Evolutionary conservation across 2,888 invertebrate genomes (phyloP).

Genomic region (Heteromyza rotundicornis): DNA sequence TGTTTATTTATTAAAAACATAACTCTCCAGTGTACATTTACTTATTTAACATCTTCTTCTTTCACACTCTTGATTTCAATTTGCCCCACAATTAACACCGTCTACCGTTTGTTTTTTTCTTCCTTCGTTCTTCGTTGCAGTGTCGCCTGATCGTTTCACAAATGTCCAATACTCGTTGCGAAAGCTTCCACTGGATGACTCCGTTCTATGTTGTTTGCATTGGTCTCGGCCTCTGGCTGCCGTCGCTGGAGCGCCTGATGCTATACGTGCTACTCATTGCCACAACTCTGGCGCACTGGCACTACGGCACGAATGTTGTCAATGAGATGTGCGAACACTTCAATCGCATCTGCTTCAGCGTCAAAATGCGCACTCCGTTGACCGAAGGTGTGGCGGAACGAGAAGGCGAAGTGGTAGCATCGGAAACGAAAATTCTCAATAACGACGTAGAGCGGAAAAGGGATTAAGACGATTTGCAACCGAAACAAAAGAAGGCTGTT

Average conservation of each 20-base stretch:
- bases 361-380: slow-evolving; percentile 38
- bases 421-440: neutral
- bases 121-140: slow-evolving; percentile 73
- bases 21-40: too few species aligned
- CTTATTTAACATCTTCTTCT: neutral
- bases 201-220: slow-evolving; percentile 54
- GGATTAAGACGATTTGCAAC: neutral
- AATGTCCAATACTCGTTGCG: slow-evolving; percentile 94
- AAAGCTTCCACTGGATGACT: slow-evolving; percentile 68
- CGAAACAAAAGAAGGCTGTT: too few species aligned
- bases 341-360: slow-evolving; percentile 82
- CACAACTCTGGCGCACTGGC: slow-evolving; percentile 81
- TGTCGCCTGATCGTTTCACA: slow-evolving; percentile 96
- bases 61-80: neutral
- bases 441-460: neutral
- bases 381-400: slow-evolving; percentile 16
- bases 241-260: slow-evolving; percentile 70
- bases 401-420: neutral
- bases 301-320: slow-evolving; percentile 94
- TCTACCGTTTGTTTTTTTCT: slow-evolving; percentile 3
- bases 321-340: slow-evolving; percentile 95
- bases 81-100: neutral
- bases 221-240: slow-evolving; percentile 51
- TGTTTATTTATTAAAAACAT: neutral
- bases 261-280: slow-evolving; percentile 75